Base-by-base conservation (phyloP, 2,888 invertebrate genomes). In the Caenorhabditis macrosperma region DNA sequence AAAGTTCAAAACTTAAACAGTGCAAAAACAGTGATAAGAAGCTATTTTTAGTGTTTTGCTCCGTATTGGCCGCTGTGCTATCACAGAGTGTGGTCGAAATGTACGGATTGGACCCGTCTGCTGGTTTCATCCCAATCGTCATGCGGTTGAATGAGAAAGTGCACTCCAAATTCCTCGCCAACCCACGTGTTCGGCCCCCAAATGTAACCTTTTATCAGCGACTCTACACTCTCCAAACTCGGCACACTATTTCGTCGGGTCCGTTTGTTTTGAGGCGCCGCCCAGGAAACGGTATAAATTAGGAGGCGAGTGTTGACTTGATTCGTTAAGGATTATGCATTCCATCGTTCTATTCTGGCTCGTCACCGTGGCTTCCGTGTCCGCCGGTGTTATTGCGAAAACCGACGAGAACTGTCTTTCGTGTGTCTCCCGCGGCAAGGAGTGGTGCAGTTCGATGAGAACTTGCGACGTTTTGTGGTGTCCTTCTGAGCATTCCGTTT, bases 391-490 rank as follows among this genome's bases (percentile, higher is more conserved):
- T 1, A 68, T 68, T 26, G 59, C 68, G 1, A 68, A 68, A 20
- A 59, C 59, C 17, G 59, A 68, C 50, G 59, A 68, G 50, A 38
- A 68, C 33, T 68, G 68, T 41, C 28, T 68, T 17, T 59, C 50
- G 33, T 68, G 68, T 50, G 68, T 68, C 33, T 33, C 59, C 7
- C 50, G 68, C 12, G 68, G 59, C 12, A 68, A 68, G 17, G 68
- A 68, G 28, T 68, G 68, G 68, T 68, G 68, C 30, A 59, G 48
- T 38, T 68, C 68, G 10, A 68, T 74, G 64, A 74, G 59, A 7
- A 50, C 72, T 15, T 74, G 63, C 50, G 64, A 74, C 35, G 55
- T 72, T 2, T 20, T 55, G 7, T 63, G 61, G 61, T 63, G 63
- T 15, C 63, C 61, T 0, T 48, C 64, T 22, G 64, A 74, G 28